Percentiles rank a stretch among this genome's conserved stretches.
These are phyloP conservation scores for Orthonychiurus folsomi DNA, from an alignment of 2,888 invertebrate species.

Conservation along the genomic window DNA sequence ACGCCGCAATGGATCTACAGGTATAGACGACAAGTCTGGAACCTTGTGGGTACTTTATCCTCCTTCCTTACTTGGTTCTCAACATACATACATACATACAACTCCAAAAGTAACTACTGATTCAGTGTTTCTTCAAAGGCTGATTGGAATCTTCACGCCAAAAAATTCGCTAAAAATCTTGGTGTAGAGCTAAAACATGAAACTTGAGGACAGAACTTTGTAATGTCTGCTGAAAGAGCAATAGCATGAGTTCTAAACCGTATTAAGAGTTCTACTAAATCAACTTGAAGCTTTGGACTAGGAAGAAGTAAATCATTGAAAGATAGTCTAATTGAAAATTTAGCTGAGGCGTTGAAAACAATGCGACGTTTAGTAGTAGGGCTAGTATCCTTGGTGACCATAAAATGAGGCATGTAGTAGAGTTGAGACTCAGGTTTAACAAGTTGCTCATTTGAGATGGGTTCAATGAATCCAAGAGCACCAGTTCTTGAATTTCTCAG, in stretches of 20 bases:
- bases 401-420: slow-evolving; percentile 26
- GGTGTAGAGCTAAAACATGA: slow-evolving; percentile 27
- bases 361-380: slow-evolving; percentile 24
- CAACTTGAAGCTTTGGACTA: slow-evolving; percentile 42
- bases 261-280: slow-evolving; percentile 41
- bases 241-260: slow-evolving; percentile 40
- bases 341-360: slow-evolving; percentile 22
- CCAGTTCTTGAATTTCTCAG: not conserved
- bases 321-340: slow-evolving; percentile 13
- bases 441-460: not conserved
- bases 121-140: not conserved
- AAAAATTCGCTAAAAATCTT: slow-evolving; percentile 42
- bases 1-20: too few species aligned
- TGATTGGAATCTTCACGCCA: slow-evolving; percentile 39
- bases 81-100: not conserved
- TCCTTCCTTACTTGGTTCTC: not conserved
- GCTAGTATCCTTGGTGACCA: slow-evolving; percentile 16
- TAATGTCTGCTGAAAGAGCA: slow-evolving; percentile 42
- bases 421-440: not conserved
- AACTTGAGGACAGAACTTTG: slow-evolving; percentile 43
- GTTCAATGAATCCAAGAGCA: slow-evolving; percentile 16
- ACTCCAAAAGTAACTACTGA: not conserved
- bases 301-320: slow-evolving; percentile 37
- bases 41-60: too few species aligned
- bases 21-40: too few species aligned